Evolutionary conservation across 2,888 invertebrate genomes (phyloP).

Genomic region (Lasioglossum figueresi): DNA sequence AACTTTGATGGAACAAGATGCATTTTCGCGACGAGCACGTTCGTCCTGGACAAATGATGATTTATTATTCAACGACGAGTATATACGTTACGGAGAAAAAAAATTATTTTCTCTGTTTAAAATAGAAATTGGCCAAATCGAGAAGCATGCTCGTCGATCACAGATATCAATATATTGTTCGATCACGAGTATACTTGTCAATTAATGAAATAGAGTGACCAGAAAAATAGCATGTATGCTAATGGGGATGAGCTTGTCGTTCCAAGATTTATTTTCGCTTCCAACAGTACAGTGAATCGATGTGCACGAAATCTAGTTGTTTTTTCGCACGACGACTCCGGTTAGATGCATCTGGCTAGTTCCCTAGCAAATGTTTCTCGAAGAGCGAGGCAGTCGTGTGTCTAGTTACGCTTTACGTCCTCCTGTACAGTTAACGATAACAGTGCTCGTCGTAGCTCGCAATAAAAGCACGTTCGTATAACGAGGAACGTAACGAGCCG

Average conservation of each 20-base stretch:
- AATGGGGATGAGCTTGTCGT: neutral
- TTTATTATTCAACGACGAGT: no score
- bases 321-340: neutral
- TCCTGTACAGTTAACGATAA: slow-evolving; percentile 42
- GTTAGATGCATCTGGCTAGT: neutral
- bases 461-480: slow-evolving; percentile 47
- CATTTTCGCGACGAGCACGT: no score
- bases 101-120: neutral
- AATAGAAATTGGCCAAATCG: neutral
- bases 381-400: neutral
- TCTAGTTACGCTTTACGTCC: slow-evolving; percentile 21
- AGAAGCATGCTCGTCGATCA: neutral
- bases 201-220: neutral
- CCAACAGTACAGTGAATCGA: neutral
- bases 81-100: neutral
- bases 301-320: neutral
- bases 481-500: slow-evolving; percentile 28
- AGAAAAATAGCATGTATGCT: neutral
- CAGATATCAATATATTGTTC: neutral
- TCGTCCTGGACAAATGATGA: no score
- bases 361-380: neutral
- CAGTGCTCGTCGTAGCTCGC: slow-evolving; percentile 30
- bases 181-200: neutral
- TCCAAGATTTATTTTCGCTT: neutral
- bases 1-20: no score